These are phyloP conservation scores for Ursus arctos DNA, from an alignment of 2,113 vertebrate genomes.

Conservation along the genomic window DNA sequence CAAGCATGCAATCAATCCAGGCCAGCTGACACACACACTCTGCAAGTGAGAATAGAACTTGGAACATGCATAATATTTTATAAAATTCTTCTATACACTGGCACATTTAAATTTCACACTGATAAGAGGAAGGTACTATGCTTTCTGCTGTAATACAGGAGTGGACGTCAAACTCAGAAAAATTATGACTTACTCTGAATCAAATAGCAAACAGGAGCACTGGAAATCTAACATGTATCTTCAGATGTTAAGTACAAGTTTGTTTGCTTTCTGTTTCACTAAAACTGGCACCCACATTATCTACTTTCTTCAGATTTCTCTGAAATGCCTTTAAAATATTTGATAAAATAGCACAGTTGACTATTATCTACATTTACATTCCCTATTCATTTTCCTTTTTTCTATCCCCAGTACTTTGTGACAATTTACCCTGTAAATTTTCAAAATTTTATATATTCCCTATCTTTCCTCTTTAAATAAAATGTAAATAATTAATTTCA, in stretches of 20 bases:
- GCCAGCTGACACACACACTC: neutral
- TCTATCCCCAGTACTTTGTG: neutral
- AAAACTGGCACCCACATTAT: neutral
- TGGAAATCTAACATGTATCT: neutral
- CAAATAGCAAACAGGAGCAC: neutral
- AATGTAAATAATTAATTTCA: neutral
- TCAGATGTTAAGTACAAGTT: neutral
- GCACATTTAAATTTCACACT: neutral
- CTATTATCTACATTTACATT: neutral
- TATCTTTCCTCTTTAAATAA: neutral
- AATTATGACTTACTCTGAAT: neutral
- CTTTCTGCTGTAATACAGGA: neutral
- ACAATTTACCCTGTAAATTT: neutral
- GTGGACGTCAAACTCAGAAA: neutral
- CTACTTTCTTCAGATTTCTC: neutral
- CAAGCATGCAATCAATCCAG: neutral
- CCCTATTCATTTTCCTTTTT: neutral
- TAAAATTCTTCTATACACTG: neutral
- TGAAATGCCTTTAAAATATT: neutral
- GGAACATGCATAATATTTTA: neutral
- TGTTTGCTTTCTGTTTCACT: neutral
- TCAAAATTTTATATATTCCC: neutral
- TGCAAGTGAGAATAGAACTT: neutral
- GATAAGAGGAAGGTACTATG: neutral
- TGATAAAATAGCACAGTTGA: neutral